phyloP scores from a whole-genome alignment of 2,888 invertebrate species.

The Odontomyia ornata region DNA sequence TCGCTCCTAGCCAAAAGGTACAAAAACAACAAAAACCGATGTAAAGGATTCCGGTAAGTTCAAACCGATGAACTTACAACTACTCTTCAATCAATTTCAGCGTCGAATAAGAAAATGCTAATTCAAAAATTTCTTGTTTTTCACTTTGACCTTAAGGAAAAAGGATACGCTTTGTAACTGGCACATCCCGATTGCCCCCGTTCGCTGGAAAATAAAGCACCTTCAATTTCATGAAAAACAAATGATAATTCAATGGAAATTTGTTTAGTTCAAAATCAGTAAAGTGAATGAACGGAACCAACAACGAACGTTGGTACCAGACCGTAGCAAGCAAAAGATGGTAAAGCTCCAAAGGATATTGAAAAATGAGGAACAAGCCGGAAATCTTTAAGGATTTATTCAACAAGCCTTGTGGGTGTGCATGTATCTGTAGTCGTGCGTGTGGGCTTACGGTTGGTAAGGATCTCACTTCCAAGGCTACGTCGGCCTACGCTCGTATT shows the following conservation, averaged over 20 bases:
- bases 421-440: background rate
- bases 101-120: conserved; percentile 1
- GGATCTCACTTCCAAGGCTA: background rate
- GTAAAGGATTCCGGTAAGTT: no score
- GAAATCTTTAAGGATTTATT: conserved; percentile 22
- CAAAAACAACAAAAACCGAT: no score
- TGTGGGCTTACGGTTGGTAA: no score
- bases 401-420: background rate
- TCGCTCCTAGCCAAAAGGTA: no score
- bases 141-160: background rate
- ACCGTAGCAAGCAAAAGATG: background rate
- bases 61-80: no score
- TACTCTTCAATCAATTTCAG: background rate
- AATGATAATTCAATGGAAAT: conserved; percentile 42
- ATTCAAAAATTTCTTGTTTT: conserved; percentile 7
- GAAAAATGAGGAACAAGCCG: conserved; percentile 15
- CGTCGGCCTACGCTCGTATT: background rate
- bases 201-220: background rate
- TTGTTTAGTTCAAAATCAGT: conserved; percentile 38
- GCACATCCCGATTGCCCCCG: background rate
- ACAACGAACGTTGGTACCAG: background rate
- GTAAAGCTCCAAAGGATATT: background rate
- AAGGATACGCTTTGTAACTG: background rate
- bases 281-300: background rate
- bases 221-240: conserved; percentile 1